These are phyloP conservation scores for Pyrgilauda ruficollis DNA, from an alignment of 2,113 vertebrate species.

Conservation along the genomic window DNA sequence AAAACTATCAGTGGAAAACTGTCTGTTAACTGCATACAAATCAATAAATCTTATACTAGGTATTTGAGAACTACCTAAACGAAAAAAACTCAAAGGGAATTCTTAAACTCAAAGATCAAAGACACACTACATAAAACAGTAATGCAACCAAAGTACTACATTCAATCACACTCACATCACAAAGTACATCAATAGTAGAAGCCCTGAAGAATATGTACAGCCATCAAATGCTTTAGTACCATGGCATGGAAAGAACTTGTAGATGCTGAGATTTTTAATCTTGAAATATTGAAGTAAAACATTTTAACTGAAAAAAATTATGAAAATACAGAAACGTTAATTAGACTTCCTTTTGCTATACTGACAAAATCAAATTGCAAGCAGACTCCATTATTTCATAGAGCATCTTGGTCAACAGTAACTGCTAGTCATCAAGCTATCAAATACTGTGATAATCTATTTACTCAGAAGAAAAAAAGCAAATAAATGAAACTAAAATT, in stretches of 20 bases:
- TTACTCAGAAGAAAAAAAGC: not conserved
- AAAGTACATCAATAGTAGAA: not conserved
- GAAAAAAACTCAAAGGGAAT: not conserved
- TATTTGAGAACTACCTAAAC: not conserved
- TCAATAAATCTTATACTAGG: not conserved
- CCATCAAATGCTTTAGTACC: not conserved
- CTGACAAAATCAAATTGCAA: not conserved
- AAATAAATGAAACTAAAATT: not conserved
- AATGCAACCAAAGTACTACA: not conserved
- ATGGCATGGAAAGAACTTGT: accelerated
- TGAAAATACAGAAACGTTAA: not conserved
- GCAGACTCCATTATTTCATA: not conserved
- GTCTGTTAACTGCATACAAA: not conserved
- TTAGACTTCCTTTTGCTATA: not conserved
- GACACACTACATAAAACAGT: not conserved
- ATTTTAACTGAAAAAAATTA: not conserved
- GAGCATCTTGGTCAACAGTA: not conserved
- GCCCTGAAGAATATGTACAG: not conserved
- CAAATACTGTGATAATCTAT: not conserved
- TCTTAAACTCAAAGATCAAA: not conserved
- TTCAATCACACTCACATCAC: not conserved
- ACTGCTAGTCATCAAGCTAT: not conserved
- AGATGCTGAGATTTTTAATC: not conserved
- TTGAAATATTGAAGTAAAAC: not conserved
- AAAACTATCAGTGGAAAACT: not conserved